These are phyloP conservation scores for Aulostomus chinensis DNA, from an alignment of 2,797 vertebrate genomes.

Conservation along the genomic window DNA sequence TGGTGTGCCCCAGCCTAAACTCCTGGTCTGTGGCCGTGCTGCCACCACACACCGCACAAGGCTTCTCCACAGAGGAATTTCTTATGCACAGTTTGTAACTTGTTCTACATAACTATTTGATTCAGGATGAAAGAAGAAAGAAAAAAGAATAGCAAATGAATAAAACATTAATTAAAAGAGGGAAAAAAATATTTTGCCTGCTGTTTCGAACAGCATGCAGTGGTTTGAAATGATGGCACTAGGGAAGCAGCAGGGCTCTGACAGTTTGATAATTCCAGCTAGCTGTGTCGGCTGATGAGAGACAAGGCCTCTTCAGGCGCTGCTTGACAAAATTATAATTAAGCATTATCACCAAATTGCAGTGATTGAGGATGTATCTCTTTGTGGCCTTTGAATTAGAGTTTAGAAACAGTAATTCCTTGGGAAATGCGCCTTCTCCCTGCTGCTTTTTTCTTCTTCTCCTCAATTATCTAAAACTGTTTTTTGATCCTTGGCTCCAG, in stretches of 20 bases:
- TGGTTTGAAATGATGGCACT: slow-evolving; percentile 34
- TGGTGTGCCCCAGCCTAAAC: no score
- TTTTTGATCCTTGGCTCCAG: slow-evolving; percentile 23
- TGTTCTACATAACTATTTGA: slow-evolving; percentile 8
- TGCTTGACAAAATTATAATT: slow-evolving; percentile 67
- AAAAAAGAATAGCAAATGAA: slow-evolving; percentile 14
- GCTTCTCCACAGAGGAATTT: neutral
- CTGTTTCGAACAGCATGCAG: slow-evolving; percentile 31
- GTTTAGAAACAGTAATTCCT: slow-evolving; percentile 50
- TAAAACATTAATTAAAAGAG: slow-evolving; percentile 45
- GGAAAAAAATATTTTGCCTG: slow-evolving; percentile 5
- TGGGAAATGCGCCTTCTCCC: slow-evolving; percentile 20
- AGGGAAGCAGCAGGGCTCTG: slow-evolving; percentile 42
- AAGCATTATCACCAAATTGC: slow-evolving; percentile 68
- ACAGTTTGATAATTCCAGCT: slow-evolving; percentile 43
- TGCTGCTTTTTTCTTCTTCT: neutral
- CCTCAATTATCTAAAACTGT: slow-evolving; percentile 35
- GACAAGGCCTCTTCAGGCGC: slow-evolving; percentile 50
- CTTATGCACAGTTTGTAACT: neutral
- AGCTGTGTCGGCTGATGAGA: slow-evolving; percentile 47
- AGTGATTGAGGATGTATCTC: slow-evolving; percentile 60
- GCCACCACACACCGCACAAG: neutral
- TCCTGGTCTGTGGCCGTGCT: no score
- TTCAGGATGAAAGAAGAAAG: slow-evolving; percentile 4
- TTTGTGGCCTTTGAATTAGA: slow-evolving; percentile 55